Conservation (phyloP, 1,140 invertebrate genomes). For the Ditylenchus dipsaci region DNA sequence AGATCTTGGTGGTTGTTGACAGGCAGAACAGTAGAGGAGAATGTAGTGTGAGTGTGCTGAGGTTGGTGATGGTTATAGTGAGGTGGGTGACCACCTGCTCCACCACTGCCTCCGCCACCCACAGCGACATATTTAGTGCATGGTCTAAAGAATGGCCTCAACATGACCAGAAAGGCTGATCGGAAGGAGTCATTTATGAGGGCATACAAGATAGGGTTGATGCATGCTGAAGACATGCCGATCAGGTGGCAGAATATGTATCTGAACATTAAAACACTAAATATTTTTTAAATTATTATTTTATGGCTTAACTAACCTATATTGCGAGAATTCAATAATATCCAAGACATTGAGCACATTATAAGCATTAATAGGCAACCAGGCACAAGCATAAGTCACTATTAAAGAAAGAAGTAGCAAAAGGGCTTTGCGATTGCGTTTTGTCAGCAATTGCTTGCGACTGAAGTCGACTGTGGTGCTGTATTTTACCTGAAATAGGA, state of each 20-base stretch:
- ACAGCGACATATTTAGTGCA: conserved; percentile 44
- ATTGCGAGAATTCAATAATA: conserved; percentile 56
- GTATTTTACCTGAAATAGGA: conserved; percentile 16
- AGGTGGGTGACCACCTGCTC: not conserved
- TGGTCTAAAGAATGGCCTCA: conserved; percentile 46
- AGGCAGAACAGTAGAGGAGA: not conserved
- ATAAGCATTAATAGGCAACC: conserved; percentile 56
- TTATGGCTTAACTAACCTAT: conserved; percentile 37
- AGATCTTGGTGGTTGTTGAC: not conserved
- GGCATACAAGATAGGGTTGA: conserved; percentile 55
- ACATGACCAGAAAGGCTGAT: conserved; percentile 37
- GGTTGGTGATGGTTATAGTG: not conserved
- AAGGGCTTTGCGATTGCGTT: conserved; percentile 38
- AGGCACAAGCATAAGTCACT: conserved; percentile 51
- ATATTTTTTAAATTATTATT: not conserved
- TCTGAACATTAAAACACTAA: conserved; percentile 21
- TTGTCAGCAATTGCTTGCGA: conserved; percentile 33
- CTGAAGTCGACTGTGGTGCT: conserved; percentile 35
- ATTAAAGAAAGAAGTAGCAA: conserved; percentile 50
- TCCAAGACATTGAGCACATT: conserved; percentile 56
- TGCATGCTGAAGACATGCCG: conserved; percentile 53
- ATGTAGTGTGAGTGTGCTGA: not conserved
- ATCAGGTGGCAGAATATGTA: conserved; percentile 56
- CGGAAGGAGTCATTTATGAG: conserved; percentile 49
- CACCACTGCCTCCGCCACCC: not conserved